Conservation (phyloP, 2,888 invertebrate genomes). For the Zonitis immaculata region DNA sequence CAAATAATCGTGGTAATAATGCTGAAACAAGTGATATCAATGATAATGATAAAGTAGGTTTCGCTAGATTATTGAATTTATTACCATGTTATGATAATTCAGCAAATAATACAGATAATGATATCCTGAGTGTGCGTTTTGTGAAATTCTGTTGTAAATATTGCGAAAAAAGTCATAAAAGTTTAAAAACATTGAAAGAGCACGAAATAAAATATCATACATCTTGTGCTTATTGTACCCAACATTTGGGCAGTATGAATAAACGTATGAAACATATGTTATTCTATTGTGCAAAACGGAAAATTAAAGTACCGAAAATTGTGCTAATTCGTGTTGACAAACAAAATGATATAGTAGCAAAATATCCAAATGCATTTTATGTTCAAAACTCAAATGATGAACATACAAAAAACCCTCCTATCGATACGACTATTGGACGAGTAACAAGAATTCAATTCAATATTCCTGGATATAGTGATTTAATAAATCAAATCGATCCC, state of each 20-base stretch:
- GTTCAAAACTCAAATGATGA: not conserved
- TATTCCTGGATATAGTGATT: not conserved
- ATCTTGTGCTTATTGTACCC: conserved; percentile 31
- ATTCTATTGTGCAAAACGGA: conserved; percentile 22
- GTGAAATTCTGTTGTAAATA: conserved; percentile 24
- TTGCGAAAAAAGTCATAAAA: conserved; percentile 27
- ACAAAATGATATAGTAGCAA: conserved; percentile 15
- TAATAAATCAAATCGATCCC: not conserved
- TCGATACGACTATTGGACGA: too few relatives aligned
- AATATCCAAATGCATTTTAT: conserved; percentile 22
- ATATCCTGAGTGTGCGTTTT: not conserved
- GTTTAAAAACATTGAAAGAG: conserved; percentile 19
- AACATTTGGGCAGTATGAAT: conserved; percentile 22
- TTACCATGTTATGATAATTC: not conserved
- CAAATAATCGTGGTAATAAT: too few relatives aligned
- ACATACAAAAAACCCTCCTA: not conserved
- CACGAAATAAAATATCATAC: conserved; percentile 26
- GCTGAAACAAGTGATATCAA: not conserved
- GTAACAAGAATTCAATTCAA: too few relatives aligned
- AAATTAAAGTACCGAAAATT: conserved; percentile 21
- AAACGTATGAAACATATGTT: conserved; percentile 24
- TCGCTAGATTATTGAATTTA: conserved; percentile 13
- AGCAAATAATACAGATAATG: not conserved
- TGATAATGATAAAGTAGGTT: not conserved
- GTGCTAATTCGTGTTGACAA: conserved; percentile 23